Base-by-base conservation (phyloP, 2,113 vertebrate species). In the Zingel zingel region DNA sequence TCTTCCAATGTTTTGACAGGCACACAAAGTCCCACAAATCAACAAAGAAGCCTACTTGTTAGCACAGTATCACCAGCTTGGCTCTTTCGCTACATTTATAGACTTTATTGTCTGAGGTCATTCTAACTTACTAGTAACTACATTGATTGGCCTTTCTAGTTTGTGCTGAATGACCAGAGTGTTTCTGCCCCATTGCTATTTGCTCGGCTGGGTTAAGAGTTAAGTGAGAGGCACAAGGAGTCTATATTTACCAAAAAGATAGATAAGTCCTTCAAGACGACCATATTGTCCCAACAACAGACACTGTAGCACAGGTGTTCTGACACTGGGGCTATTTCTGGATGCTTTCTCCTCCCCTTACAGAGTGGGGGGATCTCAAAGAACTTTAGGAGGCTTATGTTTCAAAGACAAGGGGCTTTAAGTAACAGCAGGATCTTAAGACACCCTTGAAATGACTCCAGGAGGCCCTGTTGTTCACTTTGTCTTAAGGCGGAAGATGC, bases 341-440 rank as follows among this genome's bases (percentile, higher is more conserved):
- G 85, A 89, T 23, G 76, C 83, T 88, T 91, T 89, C 92, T 89
- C 90, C 89, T 85, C 84, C 87, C 69, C 81, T 89, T 76, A 86
- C 77, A 86, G 89, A 84, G 86, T 59, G 77, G 62, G 89, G 86
- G 91, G 86, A 91, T 93, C 89, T 89, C 82, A 74, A 50, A 81
- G 86, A 91, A 89, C 87, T 89, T 92, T 88, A 81, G 83, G 61
- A 77, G 90, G 92, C 90, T 94, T 92, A 89, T 71, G 91, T 94
- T 93, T 94, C 94, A 94, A 94, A 94, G 90, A 93, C 94, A 91
- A 91, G 90, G 83, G 88, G 90, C 89, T 93, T 92, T 92, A 88
- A 84, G 85, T 82, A 90, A 93, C 90, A 87, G 88, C 87, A 16
- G 79, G 78, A 84, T 92, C 93, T 90, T 93, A 89, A 94, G 91